These are phyloP conservation scores for Araneus ventricosus DNA, from an alignment of 1,140 invertebrate species.

Conservation along the genomic window DNA sequence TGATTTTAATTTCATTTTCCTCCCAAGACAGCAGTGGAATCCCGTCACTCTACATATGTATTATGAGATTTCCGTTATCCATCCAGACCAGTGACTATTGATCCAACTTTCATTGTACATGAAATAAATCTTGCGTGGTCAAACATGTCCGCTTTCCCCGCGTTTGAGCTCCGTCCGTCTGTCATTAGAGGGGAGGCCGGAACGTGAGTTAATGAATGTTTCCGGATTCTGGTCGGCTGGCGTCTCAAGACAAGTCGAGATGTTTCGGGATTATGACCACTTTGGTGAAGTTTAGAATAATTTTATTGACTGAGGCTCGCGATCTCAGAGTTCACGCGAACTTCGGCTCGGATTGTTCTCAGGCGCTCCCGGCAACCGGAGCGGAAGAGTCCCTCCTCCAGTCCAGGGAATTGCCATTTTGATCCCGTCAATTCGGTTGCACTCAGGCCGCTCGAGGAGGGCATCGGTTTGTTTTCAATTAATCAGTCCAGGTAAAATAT, in stretches of 20 bases:
- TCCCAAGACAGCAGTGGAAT: too few species aligned
- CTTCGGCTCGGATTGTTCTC: conserved; percentile 16
- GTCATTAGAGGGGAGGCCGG: conserved; percentile 32
- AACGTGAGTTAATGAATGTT: conserved; percentile 70
- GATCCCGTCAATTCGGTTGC: too few species aligned
- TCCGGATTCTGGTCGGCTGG: conserved; percentile 40
- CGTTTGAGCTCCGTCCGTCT: neutral
- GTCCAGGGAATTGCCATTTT: too few species aligned
- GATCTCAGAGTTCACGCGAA: neutral
- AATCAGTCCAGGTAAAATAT: too few species aligned
- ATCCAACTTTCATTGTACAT: too few species aligned
- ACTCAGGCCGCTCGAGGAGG: too few species aligned
- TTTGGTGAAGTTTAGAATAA: conserved; percentile 58
- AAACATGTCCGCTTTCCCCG: neutral
- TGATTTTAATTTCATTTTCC: too few species aligned
- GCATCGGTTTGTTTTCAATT: too few species aligned
- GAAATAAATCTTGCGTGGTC: neutral
- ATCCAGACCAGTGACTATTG: too few species aligned
- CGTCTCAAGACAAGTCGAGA: conserved; percentile 54
- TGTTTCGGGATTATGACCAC: conserved; percentile 45
- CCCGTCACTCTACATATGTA: too few species aligned
- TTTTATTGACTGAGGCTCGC: conserved; percentile 55
- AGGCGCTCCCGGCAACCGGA: neutral
- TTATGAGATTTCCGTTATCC: too few species aligned
- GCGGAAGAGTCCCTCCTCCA: too few species aligned